Percentiles rank a stretch among this genome's conserved stretches.
Evolutionary conservation across 2,888 invertebrate genomes (phyloP).

Genomic region (Aspidiotus destructor): DNA sequence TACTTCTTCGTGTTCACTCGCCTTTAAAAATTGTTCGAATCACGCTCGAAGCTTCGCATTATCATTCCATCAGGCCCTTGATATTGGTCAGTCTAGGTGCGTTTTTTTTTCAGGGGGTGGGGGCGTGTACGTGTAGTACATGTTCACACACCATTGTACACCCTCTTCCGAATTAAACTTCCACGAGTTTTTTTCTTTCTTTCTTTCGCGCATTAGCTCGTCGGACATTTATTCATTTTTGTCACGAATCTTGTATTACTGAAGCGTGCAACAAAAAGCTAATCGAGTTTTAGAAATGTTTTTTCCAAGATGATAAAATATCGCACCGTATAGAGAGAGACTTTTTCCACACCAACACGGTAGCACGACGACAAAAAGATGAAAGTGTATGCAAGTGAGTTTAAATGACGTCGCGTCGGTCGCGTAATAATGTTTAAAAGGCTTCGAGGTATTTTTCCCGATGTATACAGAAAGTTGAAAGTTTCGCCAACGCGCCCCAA

Average conservation of each 20-base stretch:
- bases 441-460: not conserved
- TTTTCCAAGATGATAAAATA: not conserved
- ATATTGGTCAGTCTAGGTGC: too few species aligned
- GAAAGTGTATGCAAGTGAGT: too few species aligned
- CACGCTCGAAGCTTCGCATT: too few species aligned
- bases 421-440: slow-evolving; percentile 1
- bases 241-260: not conserved
- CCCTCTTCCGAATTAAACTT: not conserved
- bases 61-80: too few species aligned
- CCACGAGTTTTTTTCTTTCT: not conserved
- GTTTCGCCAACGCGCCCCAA: not conserved
- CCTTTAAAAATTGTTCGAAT: not conserved
- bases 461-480: too few species aligned
- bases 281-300: slow-evolving; percentile 4
- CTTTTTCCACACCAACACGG: not conserved
- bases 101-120: too few species aligned
- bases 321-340: not conserved
- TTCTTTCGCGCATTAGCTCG: not conserved
- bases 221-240: not conserved
- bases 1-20: not conserved
- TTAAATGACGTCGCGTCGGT: not conserved
- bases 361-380: not conserved
- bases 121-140: too few species aligned
- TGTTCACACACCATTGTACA: too few species aligned
- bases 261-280: not conserved